phyloP scores from a whole-genome alignment of 2,797 vertebrate genomes.

The Thripadectes ignobilis region DNA sequence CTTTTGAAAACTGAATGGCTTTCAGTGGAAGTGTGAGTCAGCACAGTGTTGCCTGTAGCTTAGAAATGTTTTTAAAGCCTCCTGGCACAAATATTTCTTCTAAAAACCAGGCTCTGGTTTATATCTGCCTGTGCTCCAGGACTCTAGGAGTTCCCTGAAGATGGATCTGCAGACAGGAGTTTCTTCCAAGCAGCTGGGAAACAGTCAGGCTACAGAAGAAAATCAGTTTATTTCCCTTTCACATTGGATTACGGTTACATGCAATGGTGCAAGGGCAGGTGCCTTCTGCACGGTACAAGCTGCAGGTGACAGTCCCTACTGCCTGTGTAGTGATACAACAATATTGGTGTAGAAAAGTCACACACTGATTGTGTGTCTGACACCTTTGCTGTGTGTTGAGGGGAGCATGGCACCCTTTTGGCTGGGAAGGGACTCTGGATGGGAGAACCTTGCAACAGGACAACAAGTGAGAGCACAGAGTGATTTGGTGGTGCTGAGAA shows the following conservation, averaged over 20 bases:
- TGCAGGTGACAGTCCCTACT: accelerated
- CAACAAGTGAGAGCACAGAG: not conserved
- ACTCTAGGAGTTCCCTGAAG: not conserved
- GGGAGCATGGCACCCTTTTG: not conserved
- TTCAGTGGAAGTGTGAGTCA: slow-evolving; percentile 13
- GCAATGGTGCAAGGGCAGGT: not conserved
- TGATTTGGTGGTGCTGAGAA: not conserved
- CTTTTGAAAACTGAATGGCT: slow-evolving; percentile 17
- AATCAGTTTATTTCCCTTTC: not conserved
- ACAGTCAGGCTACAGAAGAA: not conserved
- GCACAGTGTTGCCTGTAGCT: slow-evolving; percentile 5
- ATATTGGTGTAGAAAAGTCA: not conserved
- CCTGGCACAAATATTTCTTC: slow-evolving; percentile 10
- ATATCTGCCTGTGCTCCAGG: not conserved
- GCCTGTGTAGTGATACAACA: not conserved
- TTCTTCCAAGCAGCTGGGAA: not conserved
- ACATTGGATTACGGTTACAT: accelerated
- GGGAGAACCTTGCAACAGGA: not conserved
- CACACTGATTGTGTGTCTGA: accelerated
- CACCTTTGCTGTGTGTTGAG: not conserved
- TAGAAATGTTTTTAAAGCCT: slow-evolving; percentile 10
- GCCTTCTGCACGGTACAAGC: not conserved
- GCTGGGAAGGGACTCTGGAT: not conserved
- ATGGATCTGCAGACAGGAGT: not conserved
- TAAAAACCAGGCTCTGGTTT: not conserved